Conservation (phyloP, 2,113 vertebrate genomes). For the Crotalus tigris region DNA sequence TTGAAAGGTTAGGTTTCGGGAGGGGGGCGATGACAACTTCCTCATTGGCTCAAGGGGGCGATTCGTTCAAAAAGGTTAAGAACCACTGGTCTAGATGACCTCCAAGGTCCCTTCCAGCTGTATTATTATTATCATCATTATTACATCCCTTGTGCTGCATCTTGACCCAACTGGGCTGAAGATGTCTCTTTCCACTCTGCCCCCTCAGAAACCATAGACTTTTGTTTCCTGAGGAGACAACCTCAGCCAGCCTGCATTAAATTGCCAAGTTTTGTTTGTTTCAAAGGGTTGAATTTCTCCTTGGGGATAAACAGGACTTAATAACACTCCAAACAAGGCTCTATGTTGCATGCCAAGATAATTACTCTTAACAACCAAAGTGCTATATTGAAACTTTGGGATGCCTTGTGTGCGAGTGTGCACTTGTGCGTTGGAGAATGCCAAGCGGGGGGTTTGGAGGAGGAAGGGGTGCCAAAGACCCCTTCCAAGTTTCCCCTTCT, state of each 20-base stretch:
- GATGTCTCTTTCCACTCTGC: background rate
- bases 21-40: too few species aligned
- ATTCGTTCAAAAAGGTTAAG: too few species aligned
- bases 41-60: too few species aligned
- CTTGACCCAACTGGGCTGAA: background rate
- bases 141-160: too few species aligned
- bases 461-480: background rate
- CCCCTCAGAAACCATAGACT: too few species aligned
- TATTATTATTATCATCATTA: too few species aligned
- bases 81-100: too few species aligned
- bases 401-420: background rate
- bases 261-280: background rate
- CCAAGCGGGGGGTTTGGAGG: background rate
- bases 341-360: conserved; percentile 30
- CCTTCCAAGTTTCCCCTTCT: background rate
- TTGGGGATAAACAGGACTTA: background rate
- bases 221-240: background rate
- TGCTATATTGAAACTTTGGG: background rate
- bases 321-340: conserved; percentile 30
- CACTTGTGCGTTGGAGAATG: background rate
- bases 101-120: too few species aligned
- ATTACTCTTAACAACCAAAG: conserved; percentile 19
- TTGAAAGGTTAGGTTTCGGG: too few species aligned
- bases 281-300: conserved; percentile 27
- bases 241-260: fast-evolving